A percentile compares a stretch with the other conserved stretches of the same genome.
Conservation (phyloP, 1,140 invertebrate species). For the Meloidogyne exigua region DNA sequence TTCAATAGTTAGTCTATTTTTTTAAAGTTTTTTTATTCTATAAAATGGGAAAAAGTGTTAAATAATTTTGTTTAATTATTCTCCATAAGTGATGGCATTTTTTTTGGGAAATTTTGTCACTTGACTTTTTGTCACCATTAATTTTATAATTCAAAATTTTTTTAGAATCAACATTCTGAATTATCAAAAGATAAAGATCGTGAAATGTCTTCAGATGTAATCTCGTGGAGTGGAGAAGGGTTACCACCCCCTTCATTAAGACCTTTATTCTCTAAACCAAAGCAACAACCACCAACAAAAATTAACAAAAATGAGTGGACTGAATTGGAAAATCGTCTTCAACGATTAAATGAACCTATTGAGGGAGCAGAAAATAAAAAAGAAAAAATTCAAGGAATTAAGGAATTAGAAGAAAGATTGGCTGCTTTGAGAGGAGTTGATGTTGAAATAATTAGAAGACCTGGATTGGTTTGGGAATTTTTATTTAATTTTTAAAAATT, state of each 20-base stretch:
- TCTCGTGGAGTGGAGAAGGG: constrained; percentile 18
- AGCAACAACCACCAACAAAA: neutral
- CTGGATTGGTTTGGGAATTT: constrained; percentile 23
- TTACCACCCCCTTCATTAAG: constrained; percentile 31
- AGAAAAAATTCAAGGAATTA: constrained; percentile 5
- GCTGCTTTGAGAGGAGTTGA: constrained; percentile 26
- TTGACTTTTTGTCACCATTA: neutral
- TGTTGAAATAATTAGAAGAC: constrained; percentile 28
- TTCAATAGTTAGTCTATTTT: constrained; percentile 10
- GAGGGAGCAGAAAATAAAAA: neutral
- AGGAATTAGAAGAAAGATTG: constrained; percentile 27
- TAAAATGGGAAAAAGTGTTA: no score
- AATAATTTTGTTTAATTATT: no score
- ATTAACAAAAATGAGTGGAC: constrained; percentile 6
- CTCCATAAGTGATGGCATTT: no score
- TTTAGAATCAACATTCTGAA: constrained; percentile 13
- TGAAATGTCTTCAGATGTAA: neutral
- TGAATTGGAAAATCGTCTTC: constrained; percentile 12
- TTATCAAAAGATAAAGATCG: constrained; percentile 22
- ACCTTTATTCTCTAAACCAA: neutral
- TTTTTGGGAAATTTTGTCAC: no score
- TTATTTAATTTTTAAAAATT: constrained; percentile 6
- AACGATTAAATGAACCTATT: constrained; percentile 13
- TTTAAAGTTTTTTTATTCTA: neutral
- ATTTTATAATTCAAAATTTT: neutral